phyloP scores from a whole-genome alignment of 2,113 vertebrate genomes.

The Pedionomus torquatus region DNA sequence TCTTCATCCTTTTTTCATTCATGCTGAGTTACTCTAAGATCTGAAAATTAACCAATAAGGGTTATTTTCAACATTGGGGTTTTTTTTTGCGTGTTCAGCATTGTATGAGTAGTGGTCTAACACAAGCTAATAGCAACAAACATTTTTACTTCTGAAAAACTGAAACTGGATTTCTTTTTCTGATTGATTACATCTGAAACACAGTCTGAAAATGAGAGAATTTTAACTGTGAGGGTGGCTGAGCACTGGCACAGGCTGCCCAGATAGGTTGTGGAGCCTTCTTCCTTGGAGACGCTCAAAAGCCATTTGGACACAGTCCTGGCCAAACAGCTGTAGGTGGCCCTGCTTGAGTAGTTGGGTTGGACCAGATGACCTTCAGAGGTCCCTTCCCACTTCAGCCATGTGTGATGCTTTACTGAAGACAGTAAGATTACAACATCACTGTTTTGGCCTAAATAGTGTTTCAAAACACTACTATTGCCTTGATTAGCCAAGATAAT shows the following conservation, averaged over 20 bases:
- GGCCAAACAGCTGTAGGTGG: background rate
- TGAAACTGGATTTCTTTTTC: background rate
- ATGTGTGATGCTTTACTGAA: background rate
- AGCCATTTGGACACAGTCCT: background rate
- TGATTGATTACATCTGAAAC: background rate
- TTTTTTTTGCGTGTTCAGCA: background rate
- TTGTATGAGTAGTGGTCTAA: background rate
- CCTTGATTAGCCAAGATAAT: background rate
- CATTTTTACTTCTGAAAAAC: background rate
- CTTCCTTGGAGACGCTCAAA: background rate
- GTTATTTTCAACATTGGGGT: background rate
- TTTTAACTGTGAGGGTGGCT: background rate
- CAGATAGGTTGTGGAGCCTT: background rate
- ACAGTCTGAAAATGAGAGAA: background rate
- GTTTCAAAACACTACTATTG: background rate
- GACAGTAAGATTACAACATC: background rate
- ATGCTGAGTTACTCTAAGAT: background rate
- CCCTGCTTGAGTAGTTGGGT: background rate
- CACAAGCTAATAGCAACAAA: background rate
- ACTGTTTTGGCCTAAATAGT: background rate
- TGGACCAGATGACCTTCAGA: background rate
- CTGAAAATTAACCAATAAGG: background rate
- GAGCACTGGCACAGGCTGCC: background rate
- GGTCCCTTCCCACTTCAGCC: background rate
- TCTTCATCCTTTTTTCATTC: background rate